A percentile compares a stretch with the other conserved stretches of the same genome.
These are phyloP conservation scores for Maniola hyperantus DNA, from an alignment of 2,888 invertebrate genomes.

Conservation along the genomic window DNA sequence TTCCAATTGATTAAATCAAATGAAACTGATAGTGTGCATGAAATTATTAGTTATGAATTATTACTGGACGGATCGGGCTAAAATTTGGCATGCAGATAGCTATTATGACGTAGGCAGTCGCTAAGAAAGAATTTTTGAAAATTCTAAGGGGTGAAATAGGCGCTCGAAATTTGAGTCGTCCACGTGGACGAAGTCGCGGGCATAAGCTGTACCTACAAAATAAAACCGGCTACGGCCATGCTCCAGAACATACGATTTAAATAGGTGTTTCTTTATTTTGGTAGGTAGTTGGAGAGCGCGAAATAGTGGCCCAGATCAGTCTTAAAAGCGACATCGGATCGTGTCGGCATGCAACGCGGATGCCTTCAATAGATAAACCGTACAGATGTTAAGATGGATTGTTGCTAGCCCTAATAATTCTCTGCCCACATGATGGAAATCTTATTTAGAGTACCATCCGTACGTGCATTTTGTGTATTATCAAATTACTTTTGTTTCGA, in stretches of 20 bases:
- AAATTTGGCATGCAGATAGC: too few relatives aligned
- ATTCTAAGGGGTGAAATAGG: too few relatives aligned
- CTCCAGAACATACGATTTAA: conserved; percentile 31
- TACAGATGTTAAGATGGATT: conserved; percentile 55
- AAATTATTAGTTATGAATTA: too few relatives aligned
- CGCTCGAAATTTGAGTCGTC: too few relatives aligned
- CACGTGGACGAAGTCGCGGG: too few relatives aligned
- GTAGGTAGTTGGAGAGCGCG: conserved; percentile 46
- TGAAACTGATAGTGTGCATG: too few relatives aligned
- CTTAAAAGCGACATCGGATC: conserved; percentile 48
- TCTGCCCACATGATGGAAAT: conserved; percentile 44
- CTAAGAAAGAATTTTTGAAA: too few relatives aligned
- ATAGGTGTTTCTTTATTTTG: conserved; percentile 37
- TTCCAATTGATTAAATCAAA: neutral
- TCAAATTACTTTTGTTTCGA: conserved; percentile 12
- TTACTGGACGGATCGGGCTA: too few relatives aligned
- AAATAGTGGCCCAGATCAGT: conserved; percentile 61
- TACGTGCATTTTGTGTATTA: conserved; percentile 30
- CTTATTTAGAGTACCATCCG: conserved; percentile 38
- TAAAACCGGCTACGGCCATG: too few relatives aligned
- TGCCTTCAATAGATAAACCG: conserved; percentile 67
- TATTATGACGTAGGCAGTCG: too few relatives aligned
- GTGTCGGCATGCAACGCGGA: conserved; percentile 49
- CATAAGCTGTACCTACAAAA: too few relatives aligned
- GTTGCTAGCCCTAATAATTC: conserved; percentile 44